Conservation (phyloP, 2,888 invertebrate species). For the Drosophila eohydei region DNA sequence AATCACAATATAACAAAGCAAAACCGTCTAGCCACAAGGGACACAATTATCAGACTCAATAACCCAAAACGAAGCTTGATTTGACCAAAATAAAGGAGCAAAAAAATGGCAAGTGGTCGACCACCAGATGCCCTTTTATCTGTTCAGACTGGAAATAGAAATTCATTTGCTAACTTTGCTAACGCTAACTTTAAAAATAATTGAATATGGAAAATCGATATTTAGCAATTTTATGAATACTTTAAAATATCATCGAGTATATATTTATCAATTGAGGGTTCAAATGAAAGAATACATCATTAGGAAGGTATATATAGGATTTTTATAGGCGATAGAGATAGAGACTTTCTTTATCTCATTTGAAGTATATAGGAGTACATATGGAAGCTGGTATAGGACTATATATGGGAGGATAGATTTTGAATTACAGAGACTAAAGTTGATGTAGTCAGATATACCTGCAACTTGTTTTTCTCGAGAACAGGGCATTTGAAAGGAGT, state of each 20-base stretch:
- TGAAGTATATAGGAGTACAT: neutral
- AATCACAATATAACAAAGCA: neutral
- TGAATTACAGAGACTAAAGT: neutral
- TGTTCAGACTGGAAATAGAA: neutral
- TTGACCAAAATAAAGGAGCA: neutral
- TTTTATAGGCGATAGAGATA: no score
- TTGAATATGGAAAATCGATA: neutral
- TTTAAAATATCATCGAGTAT: no score
- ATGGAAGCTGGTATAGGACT: neutral
- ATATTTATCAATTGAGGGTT: no score
- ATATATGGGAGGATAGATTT: neutral
- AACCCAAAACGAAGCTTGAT: neutral
- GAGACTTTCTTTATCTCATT: no score
- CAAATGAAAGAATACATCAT: no score
- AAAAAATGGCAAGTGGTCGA: neutral
- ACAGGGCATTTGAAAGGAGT: neutral
- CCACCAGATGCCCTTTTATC: neutral
- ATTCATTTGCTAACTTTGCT: neutral
- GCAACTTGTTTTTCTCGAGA: neutral
- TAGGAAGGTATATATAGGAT: no score
- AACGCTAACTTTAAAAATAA: neutral
- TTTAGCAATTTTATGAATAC: neutral
- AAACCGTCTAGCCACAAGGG: slow-evolving; percentile 13
- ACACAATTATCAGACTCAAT: slow-evolving; percentile 10
- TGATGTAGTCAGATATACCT: neutral